Percentiles rank a stretch among this genome's conserved stretches.
Evolutionary conservation across 2,797 vertebrate species (phyloP).

Genomic region (Pseudomugil tenellus): DNA sequence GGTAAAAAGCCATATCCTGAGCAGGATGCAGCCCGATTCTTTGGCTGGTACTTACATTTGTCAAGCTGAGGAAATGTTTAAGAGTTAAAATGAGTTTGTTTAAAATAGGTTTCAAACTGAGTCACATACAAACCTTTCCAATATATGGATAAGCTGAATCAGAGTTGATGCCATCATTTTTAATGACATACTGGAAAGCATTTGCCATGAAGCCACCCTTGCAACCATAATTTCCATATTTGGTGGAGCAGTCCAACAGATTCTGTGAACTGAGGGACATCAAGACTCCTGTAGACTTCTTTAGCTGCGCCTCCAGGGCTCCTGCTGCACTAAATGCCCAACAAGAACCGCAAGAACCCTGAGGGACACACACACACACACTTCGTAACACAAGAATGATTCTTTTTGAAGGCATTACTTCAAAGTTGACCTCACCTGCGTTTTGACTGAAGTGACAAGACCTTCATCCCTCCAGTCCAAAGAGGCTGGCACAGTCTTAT

Average conservation of each 20-base stretch:
- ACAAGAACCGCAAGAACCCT: slow-evolving; percentile 74
- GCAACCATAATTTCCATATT: slow-evolving; percentile 68
- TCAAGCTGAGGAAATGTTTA: slow-evolving; percentile 35
- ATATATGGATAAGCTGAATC: slow-evolving; percentile 67
- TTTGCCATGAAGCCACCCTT: slow-evolving; percentile 64
- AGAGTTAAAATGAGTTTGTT: not conserved
- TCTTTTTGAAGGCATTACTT: not conserved
- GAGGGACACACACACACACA: too few relatives aligned
- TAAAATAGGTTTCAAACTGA: not conserved
- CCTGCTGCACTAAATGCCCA: slow-evolving; percentile 79
- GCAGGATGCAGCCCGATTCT: slow-evolving; percentile 81
- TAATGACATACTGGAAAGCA: slow-evolving; percentile 69
- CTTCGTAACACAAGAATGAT: not conserved
- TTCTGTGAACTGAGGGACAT: slow-evolving; percentile 75
- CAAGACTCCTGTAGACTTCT: slow-evolving; percentile 62
- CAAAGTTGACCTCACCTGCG: slow-evolving; percentile 55
- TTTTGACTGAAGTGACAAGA: slow-evolving; percentile 73
- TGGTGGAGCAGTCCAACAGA: slow-evolving; percentile 71
- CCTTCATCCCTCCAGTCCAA: slow-evolving; percentile 70
- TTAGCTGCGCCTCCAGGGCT: slow-evolving; percentile 75
- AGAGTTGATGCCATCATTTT: slow-evolving; percentile 69
- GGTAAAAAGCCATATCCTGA: slow-evolving; percentile 78
- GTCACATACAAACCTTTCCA: slow-evolving; percentile 36
- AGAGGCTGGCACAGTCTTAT: slow-evolving; percentile 21
- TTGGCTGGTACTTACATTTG: slow-evolving; percentile 75